Conservation (phyloP, 2,797 vertebrate genomes). For the Sebastes vulpes region DNA sequence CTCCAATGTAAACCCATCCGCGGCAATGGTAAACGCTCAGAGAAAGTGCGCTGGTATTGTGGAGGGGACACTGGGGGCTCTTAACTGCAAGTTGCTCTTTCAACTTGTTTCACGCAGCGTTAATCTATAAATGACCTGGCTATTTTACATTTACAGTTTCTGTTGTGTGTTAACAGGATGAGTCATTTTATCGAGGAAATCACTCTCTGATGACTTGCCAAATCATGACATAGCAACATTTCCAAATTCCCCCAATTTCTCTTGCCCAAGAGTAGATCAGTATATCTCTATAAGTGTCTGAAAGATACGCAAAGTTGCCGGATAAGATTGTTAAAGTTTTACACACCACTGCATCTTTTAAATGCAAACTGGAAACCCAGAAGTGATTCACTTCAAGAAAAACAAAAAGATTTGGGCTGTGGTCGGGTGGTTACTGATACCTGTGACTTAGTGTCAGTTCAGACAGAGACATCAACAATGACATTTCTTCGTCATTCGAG, state of each 20-base stretch:
- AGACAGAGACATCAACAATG: background rate
- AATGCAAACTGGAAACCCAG: background rate
- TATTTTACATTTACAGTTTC: background rate
- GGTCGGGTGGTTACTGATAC: background rate
- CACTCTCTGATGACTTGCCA: background rate
- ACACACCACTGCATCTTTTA: background rate
- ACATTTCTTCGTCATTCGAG: background rate
- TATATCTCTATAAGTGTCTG: background rate
- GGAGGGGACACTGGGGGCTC: background rate
- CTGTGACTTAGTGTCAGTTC: background rate
- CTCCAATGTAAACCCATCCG: background rate
- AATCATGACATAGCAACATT: background rate
- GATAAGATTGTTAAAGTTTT: background rate
- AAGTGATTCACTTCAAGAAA: background rate
- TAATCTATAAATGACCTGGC: background rate
- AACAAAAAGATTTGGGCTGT: background rate
- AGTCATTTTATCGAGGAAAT: background rate
- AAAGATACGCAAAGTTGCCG: background rate
- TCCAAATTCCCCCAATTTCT: background rate
- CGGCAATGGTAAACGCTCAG: background rate
- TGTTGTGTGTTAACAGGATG: background rate
- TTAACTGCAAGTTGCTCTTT: background rate
- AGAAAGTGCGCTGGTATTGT: background rate
- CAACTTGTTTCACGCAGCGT: background rate
- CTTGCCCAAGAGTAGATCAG: background rate